Conservation (phyloP, 2,113 vertebrate genomes). For the Rhizomys pruinosus region DNA sequence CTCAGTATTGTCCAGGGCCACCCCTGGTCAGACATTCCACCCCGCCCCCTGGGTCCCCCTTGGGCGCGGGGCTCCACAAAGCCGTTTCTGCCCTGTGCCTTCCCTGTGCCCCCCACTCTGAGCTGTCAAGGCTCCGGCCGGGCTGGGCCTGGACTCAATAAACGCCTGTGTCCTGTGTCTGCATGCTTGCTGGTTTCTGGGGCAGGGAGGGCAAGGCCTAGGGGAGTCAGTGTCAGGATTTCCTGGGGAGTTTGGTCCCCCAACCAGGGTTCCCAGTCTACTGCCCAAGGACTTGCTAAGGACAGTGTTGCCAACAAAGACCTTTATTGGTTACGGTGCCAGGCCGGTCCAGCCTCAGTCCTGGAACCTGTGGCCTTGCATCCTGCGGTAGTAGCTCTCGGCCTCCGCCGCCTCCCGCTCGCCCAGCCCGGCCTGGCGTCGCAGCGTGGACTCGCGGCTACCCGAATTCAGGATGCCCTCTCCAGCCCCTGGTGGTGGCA, state of each 20-base stretch:
- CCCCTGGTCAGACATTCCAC: constrained; percentile 79
- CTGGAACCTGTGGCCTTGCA: constrained; percentile 90
- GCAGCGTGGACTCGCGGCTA: constrained; percentile 90
- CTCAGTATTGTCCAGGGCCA: constrained; percentile 87
- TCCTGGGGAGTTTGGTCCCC: no score
- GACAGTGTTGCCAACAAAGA: not conserved
- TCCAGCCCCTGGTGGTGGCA: accelerated
- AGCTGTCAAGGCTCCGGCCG: constrained; percentile 84
- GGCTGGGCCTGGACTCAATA: constrained; percentile 89
- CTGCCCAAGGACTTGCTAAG: no score
- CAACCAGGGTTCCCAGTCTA: no score
- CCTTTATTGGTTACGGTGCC: not conserved
- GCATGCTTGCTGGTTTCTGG: no score
- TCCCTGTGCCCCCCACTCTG: constrained; percentile 83
- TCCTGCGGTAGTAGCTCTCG: constrained; percentile 92
- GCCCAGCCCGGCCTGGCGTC: constrained; percentile 87
- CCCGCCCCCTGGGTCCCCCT: constrained; percentile 85
- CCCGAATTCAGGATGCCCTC: constrained; percentile 81
- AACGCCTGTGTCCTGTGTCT: constrained; percentile 85
- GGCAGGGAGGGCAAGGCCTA: no score
- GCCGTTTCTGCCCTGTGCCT: constrained; percentile 86
- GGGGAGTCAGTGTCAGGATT: no score
- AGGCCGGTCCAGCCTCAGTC: constrained; percentile 82
- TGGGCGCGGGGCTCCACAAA: constrained; percentile 87
- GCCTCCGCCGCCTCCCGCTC: constrained; percentile 87